Percentiles rank a stretch among this genome's conserved stretches.
phyloP scores from a whole-genome alignment of 30 jellyfish, hydroid and myxozoan genomes.

The Aurelia aurita complex sp. Pacific region DNA sequence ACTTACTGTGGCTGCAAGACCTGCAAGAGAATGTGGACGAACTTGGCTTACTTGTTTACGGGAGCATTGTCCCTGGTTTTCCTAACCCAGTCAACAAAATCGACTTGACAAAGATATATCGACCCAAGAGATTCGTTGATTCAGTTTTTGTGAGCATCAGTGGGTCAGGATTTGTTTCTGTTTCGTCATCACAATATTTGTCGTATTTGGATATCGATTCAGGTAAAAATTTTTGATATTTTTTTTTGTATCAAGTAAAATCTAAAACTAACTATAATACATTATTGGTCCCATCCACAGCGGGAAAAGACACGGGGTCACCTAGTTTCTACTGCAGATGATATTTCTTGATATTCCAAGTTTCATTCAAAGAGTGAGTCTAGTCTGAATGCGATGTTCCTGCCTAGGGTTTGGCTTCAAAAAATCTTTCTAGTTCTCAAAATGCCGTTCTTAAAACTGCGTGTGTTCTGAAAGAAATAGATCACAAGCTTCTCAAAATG shows the following conservation, averaged over 20 bases:
- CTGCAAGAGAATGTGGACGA: slow-evolving; percentile 90
- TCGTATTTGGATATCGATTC: slow-evolving; percentile 69
- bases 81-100: slow-evolving; percentile 71
- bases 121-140: slow-evolving; percentile 63
- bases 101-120: slow-evolving; percentile 46
- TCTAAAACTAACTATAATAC: no score
- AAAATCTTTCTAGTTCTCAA: no score
- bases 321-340: no score
- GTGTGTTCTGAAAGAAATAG: no score
- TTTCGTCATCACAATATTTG: slow-evolving; percentile 49
- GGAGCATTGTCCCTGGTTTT: slow-evolving; percentile 90
- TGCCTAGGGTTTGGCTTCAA: no score
- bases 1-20: slow-evolving; percentile 90
- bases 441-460: no score
- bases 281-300: no score
- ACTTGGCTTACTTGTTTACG: slow-evolving; percentile 77
- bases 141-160: slow-evolving; percentile 62
- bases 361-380: no score
- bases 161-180: slow-evolving; percentile 63
- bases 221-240: slow-evolving; percentile 41
- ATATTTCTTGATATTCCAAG: neutral
- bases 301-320: no score
- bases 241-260: neutral
- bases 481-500: no score
- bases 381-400: no score